These are phyloP conservation scores for Corythaeola cristata DNA, from an alignment of 2,113 vertebrate species.

Conservation along the genomic window DNA sequence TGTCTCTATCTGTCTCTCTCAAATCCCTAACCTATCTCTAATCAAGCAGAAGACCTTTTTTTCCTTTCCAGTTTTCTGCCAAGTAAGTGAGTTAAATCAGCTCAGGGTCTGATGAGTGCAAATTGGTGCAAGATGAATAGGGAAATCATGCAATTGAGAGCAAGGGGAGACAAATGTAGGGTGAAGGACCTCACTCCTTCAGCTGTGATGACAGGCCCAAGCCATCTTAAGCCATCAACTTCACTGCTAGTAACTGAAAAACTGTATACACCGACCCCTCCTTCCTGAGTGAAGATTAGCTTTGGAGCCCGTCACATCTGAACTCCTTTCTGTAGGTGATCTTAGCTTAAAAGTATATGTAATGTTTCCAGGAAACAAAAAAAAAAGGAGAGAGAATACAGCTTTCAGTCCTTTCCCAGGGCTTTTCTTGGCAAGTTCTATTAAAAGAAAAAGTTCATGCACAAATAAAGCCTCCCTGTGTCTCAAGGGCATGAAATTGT, in stretches of 20 bases:
- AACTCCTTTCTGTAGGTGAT: not conserved
- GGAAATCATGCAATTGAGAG: not conserved
- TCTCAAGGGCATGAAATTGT: not conserved
- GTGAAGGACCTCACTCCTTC: not conserved
- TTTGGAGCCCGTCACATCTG: not conserved
- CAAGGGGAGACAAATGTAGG: not conserved
- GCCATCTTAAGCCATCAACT: not conserved
- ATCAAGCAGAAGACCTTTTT: not conserved
- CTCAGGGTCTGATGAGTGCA: not conserved
- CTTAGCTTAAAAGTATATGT: not conserved
- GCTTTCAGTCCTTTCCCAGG: not conserved
- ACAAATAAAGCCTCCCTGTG: not conserved
- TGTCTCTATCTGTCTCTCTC: not conserved
- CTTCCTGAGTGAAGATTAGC: not conserved
- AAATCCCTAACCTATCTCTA: not conserved
- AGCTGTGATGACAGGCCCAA: not conserved
- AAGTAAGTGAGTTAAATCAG: not conserved
- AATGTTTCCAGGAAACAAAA: too few relatives aligned
- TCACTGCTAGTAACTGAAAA: not conserved
- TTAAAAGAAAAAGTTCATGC: not conserved
- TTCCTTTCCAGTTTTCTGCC: not conserved
- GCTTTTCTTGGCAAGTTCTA: not conserved
- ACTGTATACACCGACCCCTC: not conserved
- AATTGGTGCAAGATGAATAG: not conserved
- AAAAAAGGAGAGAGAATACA: not conserved